These are phyloP conservation scores for Erythrocercus mccallii DNA, from an alignment of 2,113 vertebrate species.

Conservation along the genomic window DNA sequence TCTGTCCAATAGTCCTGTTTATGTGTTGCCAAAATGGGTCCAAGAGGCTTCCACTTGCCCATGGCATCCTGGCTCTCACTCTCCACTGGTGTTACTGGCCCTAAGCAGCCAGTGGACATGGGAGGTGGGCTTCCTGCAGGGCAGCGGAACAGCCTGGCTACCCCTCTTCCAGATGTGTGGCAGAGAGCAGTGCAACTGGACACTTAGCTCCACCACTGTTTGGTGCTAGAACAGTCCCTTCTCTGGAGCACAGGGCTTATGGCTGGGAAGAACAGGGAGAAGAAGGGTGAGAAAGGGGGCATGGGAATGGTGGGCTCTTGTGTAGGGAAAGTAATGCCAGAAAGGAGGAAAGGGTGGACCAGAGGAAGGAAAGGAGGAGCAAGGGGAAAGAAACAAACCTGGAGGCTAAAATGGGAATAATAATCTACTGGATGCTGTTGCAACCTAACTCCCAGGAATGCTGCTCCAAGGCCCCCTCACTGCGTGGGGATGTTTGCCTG, in stretches of 20 bases:
- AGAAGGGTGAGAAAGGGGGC: neutral
- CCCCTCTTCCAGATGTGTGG: neutral
- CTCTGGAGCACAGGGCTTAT: neutral
- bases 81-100: neutral
- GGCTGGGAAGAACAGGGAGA: neutral
- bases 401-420: conserved; percentile 14
- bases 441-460: conserved; percentile 51
- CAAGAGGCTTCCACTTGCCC: neutral
- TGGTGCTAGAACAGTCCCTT: neutral
- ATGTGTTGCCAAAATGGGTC: neutral
- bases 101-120: neutral
- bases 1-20: neutral
- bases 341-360: conserved; percentile 5
- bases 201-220: neutral
- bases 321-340: neutral
- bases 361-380: conserved; percentile 26
- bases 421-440: neutral
- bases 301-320: neutral
- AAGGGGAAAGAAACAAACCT: conserved; percentile 4
- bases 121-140: neutral
- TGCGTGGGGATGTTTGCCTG: neutral
- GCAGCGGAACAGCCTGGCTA: neutral
- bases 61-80: neutral
- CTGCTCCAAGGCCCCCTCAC: neutral
- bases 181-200: neutral